Conservation (phyloP, 2,888 invertebrate species). For the Masnerella sp. region DNA sequence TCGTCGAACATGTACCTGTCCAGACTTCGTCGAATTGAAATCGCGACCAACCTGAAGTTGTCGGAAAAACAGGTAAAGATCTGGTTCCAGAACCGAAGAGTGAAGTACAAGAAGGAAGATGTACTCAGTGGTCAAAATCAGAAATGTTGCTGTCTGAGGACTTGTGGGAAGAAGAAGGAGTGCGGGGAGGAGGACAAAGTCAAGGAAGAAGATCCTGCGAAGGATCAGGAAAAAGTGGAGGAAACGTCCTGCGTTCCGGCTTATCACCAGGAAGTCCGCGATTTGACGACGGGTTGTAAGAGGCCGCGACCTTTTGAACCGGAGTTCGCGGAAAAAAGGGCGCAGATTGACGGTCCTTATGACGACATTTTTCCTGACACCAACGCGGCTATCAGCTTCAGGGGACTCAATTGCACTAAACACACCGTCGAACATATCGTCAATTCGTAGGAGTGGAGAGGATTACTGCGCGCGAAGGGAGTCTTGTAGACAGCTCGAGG, state of each 20-base stretch:
- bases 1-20: constrained; percentile 94
- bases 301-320: constrained; percentile 58
- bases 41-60: constrained; percentile 90
- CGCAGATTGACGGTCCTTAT: constrained; percentile 60
- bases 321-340: constrained; percentile 59
- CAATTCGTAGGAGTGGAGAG: constrained; percentile 68
- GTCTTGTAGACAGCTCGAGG: not conserved
- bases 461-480: not conserved
- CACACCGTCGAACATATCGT: constrained; percentile 75
- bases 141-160: constrained; percentile 80
- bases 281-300: constrained; percentile 67
- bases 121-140: constrained; percentile 78
- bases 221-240: constrained; percentile 22
- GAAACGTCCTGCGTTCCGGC: constrained; percentile 42
- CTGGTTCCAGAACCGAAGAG: constrained; percentile 96
- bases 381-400: constrained; percentile 55
- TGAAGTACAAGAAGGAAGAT: constrained; percentile 95
- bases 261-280: constrained; percentile 57
- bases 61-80: constrained; percentile 97
- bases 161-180: constrained; percentile 76
- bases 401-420: constrained; percentile 70
- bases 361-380: constrained; percentile 64
- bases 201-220: constrained; percentile 46
- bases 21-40: constrained; percentile 92
- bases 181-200: constrained; percentile 67